Evolutionary conservation across 2,797 vertebrate genomes (phyloP), one percentile per base, ranked within the genome.

Genomic region (Crenuchus spilurus): DNA sequence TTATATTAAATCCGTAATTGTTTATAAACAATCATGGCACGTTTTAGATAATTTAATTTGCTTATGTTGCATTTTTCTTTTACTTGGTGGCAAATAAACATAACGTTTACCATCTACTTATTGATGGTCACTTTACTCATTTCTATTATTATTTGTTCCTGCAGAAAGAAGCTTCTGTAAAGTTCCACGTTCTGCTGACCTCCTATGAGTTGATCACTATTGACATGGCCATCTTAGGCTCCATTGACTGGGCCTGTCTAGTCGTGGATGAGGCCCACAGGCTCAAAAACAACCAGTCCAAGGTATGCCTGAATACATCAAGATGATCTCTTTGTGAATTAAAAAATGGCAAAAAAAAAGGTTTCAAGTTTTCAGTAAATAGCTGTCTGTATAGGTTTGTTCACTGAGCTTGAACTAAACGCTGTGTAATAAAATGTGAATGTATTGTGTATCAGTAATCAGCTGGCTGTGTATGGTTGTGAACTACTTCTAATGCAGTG

Each of bases 131-230:
- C 10, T 51, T 2, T 10, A 6, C 26, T 18, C 0, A 20, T 10
- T 10, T 20, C 0, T 51, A 6, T 70, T 26, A 3, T 63, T 31
- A 9, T 70, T 62, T 64, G 57, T 16, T 13, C 11, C 65, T 81
- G 86, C 87, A 99, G 97, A 99, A 99, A 94, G 97, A 99, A 80
- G 95, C 97, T 0, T 93, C 95, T 0, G 92, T 99, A 72, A 99
- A 99, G 82, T 99, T 99, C 84, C 97, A 98, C 0, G 96, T 99
- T 33, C 88, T 99, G 76, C 91, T 99, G 76, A 99, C 97, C 0
- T 99, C 97, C 1, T 98, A 99, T 39, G 97, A 98, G 88, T 84
- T 99, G 87, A 97, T 98, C 86, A 99, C 96, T 80, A 98, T 99
- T 41, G 97, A 99, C 84, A 97, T 94, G 94, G 97, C 97, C 18